Conservation (phyloP, 2,113 vertebrate genomes). For the Eleginops maclovinus region DNA sequence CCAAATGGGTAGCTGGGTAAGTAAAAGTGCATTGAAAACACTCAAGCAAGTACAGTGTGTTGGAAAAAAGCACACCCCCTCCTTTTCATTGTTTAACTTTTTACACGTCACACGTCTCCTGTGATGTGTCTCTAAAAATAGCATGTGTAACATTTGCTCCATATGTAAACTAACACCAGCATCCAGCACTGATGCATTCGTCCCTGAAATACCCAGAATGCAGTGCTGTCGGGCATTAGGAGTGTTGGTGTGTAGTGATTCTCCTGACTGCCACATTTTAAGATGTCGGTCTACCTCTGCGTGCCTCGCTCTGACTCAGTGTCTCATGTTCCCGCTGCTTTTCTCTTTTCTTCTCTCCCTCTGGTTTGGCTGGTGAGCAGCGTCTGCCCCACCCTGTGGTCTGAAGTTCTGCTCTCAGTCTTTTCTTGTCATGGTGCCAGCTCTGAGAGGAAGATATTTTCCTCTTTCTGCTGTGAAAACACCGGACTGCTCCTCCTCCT, state of each 20-base stretch:
- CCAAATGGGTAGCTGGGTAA: not conserved
- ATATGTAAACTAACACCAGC: slow-evolving; percentile 12
- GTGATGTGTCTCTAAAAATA: not conserved
- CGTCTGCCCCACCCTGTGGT: slow-evolving; percentile 84
- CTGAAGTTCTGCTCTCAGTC: slow-evolving; percentile 80
- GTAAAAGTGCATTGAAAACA: not conserved
- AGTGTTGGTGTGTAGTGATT: slow-evolving; percentile 22
- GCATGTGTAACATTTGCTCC: not conserved
- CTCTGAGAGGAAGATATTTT: slow-evolving; percentile 82
- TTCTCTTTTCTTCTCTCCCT: slow-evolving; percentile 50
- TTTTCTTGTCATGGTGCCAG: slow-evolving; percentile 81
- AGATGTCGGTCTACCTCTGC: slow-evolving; percentile 59
- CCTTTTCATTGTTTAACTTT: not conserved
- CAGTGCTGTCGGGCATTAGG: slow-evolving; percentile 3
- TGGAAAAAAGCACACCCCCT: not conserved
- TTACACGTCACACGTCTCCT: not conserved
- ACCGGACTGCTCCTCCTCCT: slow-evolving; percentile 46
- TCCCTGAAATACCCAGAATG: slow-evolving; percentile 30
- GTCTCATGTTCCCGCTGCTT: slow-evolving; percentile 57
- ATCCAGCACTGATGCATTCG: slow-evolving; percentile 8
- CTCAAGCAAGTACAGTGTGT: not conserved
- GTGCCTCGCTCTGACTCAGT: slow-evolving; percentile 54
- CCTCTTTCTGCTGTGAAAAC: slow-evolving; percentile 76
- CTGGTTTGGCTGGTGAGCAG: slow-evolving; percentile 72
- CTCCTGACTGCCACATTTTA: slow-evolving; percentile 46